Base-by-base conservation (phyloP, 2,113 vertebrate species). In the Bufo bufo region DNA sequence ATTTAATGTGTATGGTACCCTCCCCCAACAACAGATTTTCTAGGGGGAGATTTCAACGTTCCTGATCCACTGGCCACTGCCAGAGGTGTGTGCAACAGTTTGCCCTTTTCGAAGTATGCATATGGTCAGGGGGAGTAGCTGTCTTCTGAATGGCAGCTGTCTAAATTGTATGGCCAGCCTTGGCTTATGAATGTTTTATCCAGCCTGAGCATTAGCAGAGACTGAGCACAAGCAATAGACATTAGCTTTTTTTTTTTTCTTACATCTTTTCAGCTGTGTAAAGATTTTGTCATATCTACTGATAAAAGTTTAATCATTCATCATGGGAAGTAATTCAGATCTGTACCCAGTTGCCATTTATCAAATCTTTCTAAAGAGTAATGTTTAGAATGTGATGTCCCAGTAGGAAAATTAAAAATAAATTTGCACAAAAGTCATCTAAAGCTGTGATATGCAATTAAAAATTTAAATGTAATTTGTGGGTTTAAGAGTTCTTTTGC, bases 391-490 rank as follows among this genome's bases (percentile, higher is more conserved):
- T 58, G 77, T 80, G 10, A 45, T 78, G 61, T 81, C 77, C 77
- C 77, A 80, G 61, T 56, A 81, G 85, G 77, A 80, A 87, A 82
- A 87, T 87, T 69, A 87, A 87, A 87, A 81, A 87, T 56, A 78
- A 52, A 87, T 87, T 80, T 81, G 61, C 78, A 59, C 58, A 8
- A 87, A 82, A 87, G 50, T 17, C 85, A 81, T 80, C 47, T 59
- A 71, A 71, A 58, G 86, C 78, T 72, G 63, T 87, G 86, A 81
- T 58, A 58, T 14, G 77, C 86, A 87, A 87, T 87, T 82, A 87
- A 81, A 86, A 86, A 87, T 87, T 19, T 87, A 87, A 81, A 87
- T 87, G 65, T 87, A 79, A 87, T 87, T 87, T 86, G 85, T 79
- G 74, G 61, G 33, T 47, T 74, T 82, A 49, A 61, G 63, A 71